Conservation (phyloP, 1,140 invertebrate species). For the Drosophila nannoptera region DNA sequence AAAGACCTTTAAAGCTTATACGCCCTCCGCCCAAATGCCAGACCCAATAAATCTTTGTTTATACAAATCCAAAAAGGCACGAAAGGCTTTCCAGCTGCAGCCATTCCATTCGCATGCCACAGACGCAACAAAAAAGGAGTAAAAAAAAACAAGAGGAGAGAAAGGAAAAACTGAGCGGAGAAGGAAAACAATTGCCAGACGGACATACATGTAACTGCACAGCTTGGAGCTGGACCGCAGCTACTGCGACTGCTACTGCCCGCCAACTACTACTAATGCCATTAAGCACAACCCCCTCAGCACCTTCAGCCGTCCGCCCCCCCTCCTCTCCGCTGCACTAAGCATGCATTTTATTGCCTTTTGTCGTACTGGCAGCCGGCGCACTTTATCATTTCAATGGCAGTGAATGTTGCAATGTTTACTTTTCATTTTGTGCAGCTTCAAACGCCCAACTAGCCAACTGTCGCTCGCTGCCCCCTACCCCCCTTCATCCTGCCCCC, state of each 20-base stretch:
- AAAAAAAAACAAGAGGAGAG: too few species aligned
- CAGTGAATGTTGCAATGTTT: constrained; percentile 66
- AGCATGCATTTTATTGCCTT: constrained; percentile 77
- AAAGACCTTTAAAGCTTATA: constrained; percentile 19
- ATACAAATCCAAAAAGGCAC: constrained; percentile 70
- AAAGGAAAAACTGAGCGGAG: background rate
- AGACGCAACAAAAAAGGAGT: constrained; percentile 22
- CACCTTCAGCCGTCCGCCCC: background rate
- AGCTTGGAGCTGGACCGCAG: constrained; percentile 39
- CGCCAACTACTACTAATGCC: constrained; percentile 48
- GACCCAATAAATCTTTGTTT: constrained; percentile 75
- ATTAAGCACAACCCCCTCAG: constrained; percentile 45
- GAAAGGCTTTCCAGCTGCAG: constrained; percentile 61
- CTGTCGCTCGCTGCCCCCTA: constrained; percentile 6
- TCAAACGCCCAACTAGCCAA: background rate
- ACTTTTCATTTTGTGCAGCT: constrained; percentile 65
- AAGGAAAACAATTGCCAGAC: constrained; percentile 26
- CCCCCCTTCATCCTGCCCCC: background rate
- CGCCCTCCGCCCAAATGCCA: constrained; percentile 28
- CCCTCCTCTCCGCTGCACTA: constrained; percentile 38
- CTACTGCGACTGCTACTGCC: background rate
- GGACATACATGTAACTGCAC: constrained; percentile 47
- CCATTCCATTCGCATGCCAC: constrained; percentile 50
- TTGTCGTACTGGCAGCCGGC: constrained; percentile 50
- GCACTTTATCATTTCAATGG: constrained; percentile 76